Base-by-base conservation (phyloP, 1,140 invertebrate genomes). In the Brachionus manjavacas region DNA sequence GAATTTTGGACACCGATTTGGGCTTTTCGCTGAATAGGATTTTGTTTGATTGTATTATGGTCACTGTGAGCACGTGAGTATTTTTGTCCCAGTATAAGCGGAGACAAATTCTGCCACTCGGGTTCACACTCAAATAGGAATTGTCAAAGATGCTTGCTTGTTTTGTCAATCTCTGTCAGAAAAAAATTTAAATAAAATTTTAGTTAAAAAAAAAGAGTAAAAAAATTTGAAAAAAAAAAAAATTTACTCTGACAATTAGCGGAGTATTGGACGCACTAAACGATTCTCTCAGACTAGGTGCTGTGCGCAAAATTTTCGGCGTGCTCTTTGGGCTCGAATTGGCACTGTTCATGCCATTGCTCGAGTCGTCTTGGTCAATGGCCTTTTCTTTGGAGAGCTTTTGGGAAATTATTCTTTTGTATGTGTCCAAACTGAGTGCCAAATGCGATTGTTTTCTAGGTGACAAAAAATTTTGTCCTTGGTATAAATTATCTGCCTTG, bases 41-140 rank as follows among this genome's bases (percentile, higher is more conserved):
- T 20, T 68, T 60, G 39, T 39, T 81, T 12, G 79, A 64, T 68
- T 81, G 79, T 12, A 81, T 81, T 35, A 81, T 60, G 23, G 16
- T 43, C 20, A 81, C 79, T 20, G 79, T 81, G 16, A 81, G 25
- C 0, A 81, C 79, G 39, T 81, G 79, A 3, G 79, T 81, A 25
- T 64, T 39, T 68, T 60, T 64, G 41, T 81, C 79, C 52, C 52
- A 81, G 12, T 64, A 28, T 9, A 81, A 64, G 8, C 79, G 28
- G 2, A 81, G 23, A 46, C 79, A 81, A 64, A 81, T 14, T 41
- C 52, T 39, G 35, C 79, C 79, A 28, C 20, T 31, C 1, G 41
- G 79, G 14, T 68, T 68, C n/a, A 49, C 43, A 35, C 12, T 49
- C 9, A 76, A 28, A 46, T 14, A 76, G 12, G 39, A 49, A 49